Evolutionary conservation across 2,113 vertebrate genomes (phyloP).

Genomic region (Platysteira castanea): DNA sequence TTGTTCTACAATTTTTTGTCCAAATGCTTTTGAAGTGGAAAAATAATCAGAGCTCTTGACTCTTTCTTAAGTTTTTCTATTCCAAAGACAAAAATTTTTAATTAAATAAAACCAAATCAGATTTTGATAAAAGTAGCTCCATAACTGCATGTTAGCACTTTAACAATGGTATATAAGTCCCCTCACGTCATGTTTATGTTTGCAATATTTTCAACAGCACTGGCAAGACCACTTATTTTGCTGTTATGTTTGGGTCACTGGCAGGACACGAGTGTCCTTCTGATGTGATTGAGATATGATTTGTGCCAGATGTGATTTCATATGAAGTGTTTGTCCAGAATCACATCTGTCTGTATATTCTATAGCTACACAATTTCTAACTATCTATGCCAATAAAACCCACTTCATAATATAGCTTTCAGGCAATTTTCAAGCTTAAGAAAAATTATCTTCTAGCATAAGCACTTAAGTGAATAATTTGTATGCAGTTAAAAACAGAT

Average conservation of each 20-base stretch:
- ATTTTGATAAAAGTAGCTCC: not conserved
- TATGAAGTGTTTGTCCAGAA: not conserved
- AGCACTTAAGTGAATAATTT: slow-evolving; percentile 38
- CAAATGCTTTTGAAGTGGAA: not conserved
- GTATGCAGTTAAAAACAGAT: slow-evolving; percentile 3
- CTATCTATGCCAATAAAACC: not conserved
- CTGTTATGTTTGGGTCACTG: not conserved
- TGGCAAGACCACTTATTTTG: not conserved
- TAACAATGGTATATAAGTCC: not conserved
- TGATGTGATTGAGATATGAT: not conserved
- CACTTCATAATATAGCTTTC: not conserved
- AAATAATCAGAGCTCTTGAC: not conserved
- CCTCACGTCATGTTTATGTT: not conserved
- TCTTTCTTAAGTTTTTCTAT: not conserved
- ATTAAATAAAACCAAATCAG: not conserved
- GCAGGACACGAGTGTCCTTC: not conserved
- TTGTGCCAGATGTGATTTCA: not conserved
- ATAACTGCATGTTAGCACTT: not conserved
- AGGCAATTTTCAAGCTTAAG: slow-evolving; percentile 36
- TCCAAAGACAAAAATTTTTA: not conserved
- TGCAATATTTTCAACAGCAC: not conserved
- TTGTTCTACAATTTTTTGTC: not conserved
- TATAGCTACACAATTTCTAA: not conserved
- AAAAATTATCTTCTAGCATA: slow-evolving; percentile 11
- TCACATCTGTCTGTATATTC: not conserved